A percentile compares a stretch with the other conserved stretches of the same genome.
Evolutionary conservation across 1,140 invertebrate genomes (phyloP).

Genomic region (Diuraphis noxia): DNA sequence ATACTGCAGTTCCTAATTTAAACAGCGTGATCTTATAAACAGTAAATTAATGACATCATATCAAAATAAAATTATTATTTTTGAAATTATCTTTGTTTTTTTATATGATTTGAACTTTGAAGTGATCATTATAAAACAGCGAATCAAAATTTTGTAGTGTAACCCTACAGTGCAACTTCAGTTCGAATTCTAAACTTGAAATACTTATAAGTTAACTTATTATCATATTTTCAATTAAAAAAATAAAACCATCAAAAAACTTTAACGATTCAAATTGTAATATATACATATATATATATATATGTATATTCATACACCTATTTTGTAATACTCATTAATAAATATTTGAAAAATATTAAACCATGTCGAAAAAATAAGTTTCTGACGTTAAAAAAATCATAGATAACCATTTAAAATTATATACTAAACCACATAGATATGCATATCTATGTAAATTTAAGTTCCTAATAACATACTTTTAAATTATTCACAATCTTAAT

Average conservation of each 20-base stretch:
- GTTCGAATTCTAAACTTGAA: no score
- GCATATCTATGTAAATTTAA: not conserved
- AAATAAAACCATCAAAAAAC: not conserved
- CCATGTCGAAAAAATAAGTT: not conserved
- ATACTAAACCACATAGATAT: not conserved
- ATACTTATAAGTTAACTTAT: no score
- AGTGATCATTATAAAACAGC: not conserved
- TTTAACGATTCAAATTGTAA: no score
- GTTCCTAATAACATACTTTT: not conserved
- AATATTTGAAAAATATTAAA: no score
- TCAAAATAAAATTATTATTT: not conserved
- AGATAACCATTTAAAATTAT: not conserved
- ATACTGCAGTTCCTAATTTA: not conserved
- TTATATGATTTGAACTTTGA: not conserved
- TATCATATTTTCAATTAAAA: not conserved
- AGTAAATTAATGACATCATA: not conserved
- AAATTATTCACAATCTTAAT: not conserved
- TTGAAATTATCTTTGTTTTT: not conserved
- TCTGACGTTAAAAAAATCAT: not conserved
- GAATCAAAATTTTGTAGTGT: no score
- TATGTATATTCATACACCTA: not conserved
- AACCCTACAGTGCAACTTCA: no score
- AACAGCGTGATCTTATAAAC: not conserved
- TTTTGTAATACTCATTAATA: not conserved
- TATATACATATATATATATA: not conserved